These are phyloP conservation scores for Melitaea cinxia DNA, from an alignment of 1,140 invertebrate genomes.

Conservation along the genomic window DNA sequence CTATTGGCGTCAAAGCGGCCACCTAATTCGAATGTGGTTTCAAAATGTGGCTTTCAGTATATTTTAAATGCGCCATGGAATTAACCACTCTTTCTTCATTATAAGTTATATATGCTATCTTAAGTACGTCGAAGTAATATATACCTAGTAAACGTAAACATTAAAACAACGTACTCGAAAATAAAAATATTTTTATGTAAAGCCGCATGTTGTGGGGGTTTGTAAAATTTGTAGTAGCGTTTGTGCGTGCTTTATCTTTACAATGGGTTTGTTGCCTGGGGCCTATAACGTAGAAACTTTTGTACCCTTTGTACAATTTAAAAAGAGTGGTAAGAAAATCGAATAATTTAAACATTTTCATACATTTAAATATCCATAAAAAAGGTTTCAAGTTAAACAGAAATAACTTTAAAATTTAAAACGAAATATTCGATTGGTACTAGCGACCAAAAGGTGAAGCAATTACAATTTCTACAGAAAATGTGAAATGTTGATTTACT, in stretches of 20 bases:
- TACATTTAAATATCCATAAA: neutral
- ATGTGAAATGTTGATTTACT: conserved; percentile 46
- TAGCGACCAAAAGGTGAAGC: conserved; percentile 38
- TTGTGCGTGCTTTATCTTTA: conserved; percentile 70
- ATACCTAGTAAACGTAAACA: no score
- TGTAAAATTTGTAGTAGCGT: conserved; percentile 57
- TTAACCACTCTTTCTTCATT: neutral
- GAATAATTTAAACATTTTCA: neutral
- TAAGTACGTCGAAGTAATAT: no score
- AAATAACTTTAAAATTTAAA: conserved; percentile 11
- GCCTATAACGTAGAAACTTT: conserved; percentile 19
- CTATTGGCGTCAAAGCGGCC: conserved; percentile 24
- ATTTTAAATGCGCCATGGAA: conserved; percentile 11
- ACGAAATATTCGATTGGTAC: conserved; percentile 29
- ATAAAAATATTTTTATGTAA: conserved; percentile 5
- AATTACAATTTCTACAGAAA: conserved; percentile 48
- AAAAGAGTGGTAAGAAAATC: conserved; percentile 3
- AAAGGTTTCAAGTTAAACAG: neutral
- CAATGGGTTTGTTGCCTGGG: conserved; percentile 39
- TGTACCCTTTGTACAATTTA: conserved; percentile 39
- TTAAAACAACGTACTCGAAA: neutral
- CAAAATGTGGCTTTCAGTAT: conserved; percentile 23
- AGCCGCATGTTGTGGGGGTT: conserved; percentile 36
- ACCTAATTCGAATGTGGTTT: conserved; percentile 33
- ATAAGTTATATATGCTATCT: neutral